phyloP scores from a whole-genome alignment of 2,113 vertebrate species.

The Pelecanoides urinatrix region DNA sequence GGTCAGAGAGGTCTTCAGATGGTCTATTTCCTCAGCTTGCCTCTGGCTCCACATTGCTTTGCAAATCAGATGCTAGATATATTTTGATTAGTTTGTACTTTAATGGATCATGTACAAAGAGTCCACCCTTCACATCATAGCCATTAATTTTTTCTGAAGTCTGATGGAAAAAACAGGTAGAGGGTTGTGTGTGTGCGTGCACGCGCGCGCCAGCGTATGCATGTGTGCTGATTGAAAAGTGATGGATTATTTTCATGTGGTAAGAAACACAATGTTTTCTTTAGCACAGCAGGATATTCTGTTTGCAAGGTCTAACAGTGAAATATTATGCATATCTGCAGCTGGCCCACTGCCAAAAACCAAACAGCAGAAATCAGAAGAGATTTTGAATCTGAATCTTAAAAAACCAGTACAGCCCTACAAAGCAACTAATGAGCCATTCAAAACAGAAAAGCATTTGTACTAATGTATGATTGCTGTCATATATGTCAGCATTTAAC shows the following conservation, averaged over 20 bases:
- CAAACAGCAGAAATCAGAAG: constrained; percentile 73
- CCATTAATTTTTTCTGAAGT: constrained; percentile 79
- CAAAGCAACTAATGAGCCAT: constrained; percentile 75
- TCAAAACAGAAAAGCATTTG: constrained; percentile 72
- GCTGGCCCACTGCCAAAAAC: constrained; percentile 82
- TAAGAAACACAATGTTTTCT: constrained; percentile 99
- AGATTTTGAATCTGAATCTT: constrained; percentile 76
- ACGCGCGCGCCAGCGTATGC: neutral
- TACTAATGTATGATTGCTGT: constrained; percentile 66
- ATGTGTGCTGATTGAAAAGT: constrained; percentile 84
- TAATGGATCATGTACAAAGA: constrained; percentile 82
- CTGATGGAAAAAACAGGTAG: constrained; percentile 97
- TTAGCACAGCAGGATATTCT: constrained; percentile 99
- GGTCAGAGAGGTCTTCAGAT: constrained; percentile 45
- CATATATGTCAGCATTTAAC: constrained; percentile 66
- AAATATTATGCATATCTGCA: constrained; percentile 95
- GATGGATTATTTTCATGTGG: constrained; percentile 96
- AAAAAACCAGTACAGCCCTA: constrained; percentile 60
- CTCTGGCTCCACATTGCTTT: constrained; percentile 63
- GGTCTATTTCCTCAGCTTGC: constrained; percentile 58
- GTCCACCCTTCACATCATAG: constrained; percentile 79
- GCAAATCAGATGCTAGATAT: constrained; percentile 76
- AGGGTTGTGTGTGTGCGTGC: neutral
- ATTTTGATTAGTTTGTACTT: constrained; percentile 82
- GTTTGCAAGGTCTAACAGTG: constrained; percentile 93